Evolutionary conservation across 2,797 vertebrate genomes (phyloP), one percentile per base, ranked within the genome.

Genomic region (Tragopan temminckii): DNA sequence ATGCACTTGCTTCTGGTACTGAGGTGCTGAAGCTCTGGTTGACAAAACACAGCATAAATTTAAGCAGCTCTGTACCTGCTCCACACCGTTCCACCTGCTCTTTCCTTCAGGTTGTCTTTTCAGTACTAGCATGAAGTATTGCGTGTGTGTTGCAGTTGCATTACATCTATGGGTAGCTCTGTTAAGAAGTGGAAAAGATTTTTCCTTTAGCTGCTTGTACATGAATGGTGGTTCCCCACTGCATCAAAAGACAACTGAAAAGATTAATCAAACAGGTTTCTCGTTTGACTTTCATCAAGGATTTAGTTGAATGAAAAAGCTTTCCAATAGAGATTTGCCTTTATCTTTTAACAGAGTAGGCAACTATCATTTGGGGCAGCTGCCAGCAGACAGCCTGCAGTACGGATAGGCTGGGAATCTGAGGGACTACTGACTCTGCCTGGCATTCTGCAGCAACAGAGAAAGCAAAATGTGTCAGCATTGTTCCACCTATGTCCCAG

Each of bases 391-490:
- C 42, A 59, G 43, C 52, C 38, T 74, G 33, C 68, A 80, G 36
- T 40, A 71, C 40, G n/a, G 25, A 15, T 33, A 19, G 40, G 4
- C 53, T 76, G 75, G 59, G n/a, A 11, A 61, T 57, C 27, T 36
- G 25, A 45, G 45, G 48, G 25, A 13, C 43, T 74, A 1, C 17
- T 52, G 52, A 53, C 27, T 59, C 27, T 2, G 7, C 27, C 35
- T 1, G 4, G n/a, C 66, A 31, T 77, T 90, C 70, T 90, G 53
- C 29, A 64, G 58, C 43, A 53, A 3, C 15, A 25, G 57, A 31
- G 25, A 12, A 21, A 75, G 13, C 70, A 66, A 87, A 79, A 33
- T 78, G 76, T 61, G 42, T 89, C 75, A 92, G 68, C 71, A 13
- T 50, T 61, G 76, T 76, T 67, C 62, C 38, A 19, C 66, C 59